Evolutionary conservation across 2,113 vertebrate species (phyloP).

Genomic region (Macquaria ambigua): DNA sequence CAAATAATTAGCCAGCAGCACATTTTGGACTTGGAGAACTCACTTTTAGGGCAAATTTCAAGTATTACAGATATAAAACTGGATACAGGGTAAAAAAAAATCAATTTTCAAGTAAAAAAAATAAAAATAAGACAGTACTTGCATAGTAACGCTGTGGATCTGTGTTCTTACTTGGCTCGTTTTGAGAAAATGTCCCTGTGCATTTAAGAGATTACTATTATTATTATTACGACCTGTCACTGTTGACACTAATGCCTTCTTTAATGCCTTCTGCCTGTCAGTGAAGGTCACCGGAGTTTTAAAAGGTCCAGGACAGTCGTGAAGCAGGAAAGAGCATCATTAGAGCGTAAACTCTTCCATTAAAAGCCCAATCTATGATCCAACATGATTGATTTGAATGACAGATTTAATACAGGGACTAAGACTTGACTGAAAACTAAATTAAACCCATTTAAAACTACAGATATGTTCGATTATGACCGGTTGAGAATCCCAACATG

Average conservation of each 20-base stretch:
- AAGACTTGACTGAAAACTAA: neutral
- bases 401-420: neutral
- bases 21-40: neutral
- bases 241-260: neutral
- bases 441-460: too few relatives aligned
- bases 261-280: too few relatives aligned
- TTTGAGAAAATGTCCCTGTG: neutral
- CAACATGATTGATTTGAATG: neutral
- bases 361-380: neutral
- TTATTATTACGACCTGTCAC: neutral
- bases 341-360: neutral
- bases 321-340: conserved; percentile 45
- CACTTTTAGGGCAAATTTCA: neutral
- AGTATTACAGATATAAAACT: neutral
- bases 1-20: neutral
- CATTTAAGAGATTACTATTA: neutral
- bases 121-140: neutral
- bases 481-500: too few relatives aligned
- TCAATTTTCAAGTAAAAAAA: too few relatives aligned
- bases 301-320: neutral
- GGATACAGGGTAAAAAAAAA: neutral
- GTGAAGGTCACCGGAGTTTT: neutral
- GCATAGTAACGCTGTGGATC: neutral
- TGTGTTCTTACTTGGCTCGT: neutral
- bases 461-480: too few relatives aligned